Evolutionary conservation across 2,797 vertebrate genomes (phyloP).

Genomic region (Microhierax caerulescens): DNA sequence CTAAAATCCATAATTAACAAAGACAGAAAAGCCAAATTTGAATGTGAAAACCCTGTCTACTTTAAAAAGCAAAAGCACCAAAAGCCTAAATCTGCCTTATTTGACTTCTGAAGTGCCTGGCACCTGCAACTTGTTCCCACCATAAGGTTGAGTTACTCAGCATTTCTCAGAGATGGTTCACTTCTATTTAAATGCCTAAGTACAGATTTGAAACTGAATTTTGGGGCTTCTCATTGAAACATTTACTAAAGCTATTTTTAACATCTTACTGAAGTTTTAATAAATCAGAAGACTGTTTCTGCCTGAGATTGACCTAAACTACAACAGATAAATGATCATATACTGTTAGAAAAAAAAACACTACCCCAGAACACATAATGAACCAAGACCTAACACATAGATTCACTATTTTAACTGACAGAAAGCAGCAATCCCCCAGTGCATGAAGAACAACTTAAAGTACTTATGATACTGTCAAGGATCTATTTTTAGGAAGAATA

Average conservation of each 20-base stretch:
- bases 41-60: neutral
- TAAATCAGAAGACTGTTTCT: neutral
- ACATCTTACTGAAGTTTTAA: neutral
- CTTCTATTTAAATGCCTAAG: neutral
- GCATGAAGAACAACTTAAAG: neutral
- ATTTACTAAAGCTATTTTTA: neutral
- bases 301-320: neutral
- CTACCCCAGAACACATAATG: neutral
- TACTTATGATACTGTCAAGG: neutral
- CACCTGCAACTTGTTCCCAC: neutral
- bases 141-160: neutral
- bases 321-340: neutral
- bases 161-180: neutral
- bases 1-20: neutral
- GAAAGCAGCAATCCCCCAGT: neutral
- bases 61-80: neutral
- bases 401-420: neutral
- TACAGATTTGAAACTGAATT: neutral
- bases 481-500: neutral
- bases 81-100: neutral
- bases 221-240: neutral
- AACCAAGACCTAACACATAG: neutral
- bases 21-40: neutral
- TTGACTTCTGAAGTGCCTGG: neutral
- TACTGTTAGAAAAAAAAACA: neutral